phyloP scores from a whole-genome alignment of 2,888 invertebrate species.

The Leptinotarsa rubiginosa region DNA sequence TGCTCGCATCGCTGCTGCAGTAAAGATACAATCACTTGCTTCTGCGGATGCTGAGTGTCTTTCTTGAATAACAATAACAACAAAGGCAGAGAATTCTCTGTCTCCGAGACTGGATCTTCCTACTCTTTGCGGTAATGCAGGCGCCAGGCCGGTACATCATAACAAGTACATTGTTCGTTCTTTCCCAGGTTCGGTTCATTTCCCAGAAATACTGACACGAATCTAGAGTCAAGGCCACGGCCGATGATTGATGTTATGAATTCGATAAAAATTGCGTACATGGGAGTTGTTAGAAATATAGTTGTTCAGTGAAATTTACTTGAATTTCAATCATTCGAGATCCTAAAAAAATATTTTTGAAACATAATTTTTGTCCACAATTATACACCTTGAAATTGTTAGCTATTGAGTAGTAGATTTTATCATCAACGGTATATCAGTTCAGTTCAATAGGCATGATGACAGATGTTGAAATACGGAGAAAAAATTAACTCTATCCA shows the following conservation, averaged over 20 bases:
- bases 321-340: no score
- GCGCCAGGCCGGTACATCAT: slow-evolving; percentile 1
- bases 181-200: slow-evolving; percentile 19
- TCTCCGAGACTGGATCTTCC: background rate
- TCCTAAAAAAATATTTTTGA: no score
- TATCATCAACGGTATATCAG: no score
- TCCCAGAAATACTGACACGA: slow-evolving; percentile 9
- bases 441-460: no score
- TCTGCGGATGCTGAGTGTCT: slow-evolving; percentile 16
- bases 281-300: no score
- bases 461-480: no score
- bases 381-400: no score
- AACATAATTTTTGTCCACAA: no score
- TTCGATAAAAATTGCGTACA: background rate
- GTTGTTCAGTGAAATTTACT: no score
- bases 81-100: background rate
- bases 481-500: no score
- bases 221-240: slow-evolving; percentile 18
- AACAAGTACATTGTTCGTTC: slow-evolving; percentile 18
- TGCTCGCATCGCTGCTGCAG: background rate
- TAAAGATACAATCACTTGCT: background rate
- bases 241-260: background rate
- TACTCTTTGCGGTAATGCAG: slow-evolving; percentile 3
- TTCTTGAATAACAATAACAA: slow-evolving; percentile 15
- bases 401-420: no score